Evolutionary conservation across 1,140 invertebrate species (phyloP).

Genomic region (Eciton burchellii): DNA sequence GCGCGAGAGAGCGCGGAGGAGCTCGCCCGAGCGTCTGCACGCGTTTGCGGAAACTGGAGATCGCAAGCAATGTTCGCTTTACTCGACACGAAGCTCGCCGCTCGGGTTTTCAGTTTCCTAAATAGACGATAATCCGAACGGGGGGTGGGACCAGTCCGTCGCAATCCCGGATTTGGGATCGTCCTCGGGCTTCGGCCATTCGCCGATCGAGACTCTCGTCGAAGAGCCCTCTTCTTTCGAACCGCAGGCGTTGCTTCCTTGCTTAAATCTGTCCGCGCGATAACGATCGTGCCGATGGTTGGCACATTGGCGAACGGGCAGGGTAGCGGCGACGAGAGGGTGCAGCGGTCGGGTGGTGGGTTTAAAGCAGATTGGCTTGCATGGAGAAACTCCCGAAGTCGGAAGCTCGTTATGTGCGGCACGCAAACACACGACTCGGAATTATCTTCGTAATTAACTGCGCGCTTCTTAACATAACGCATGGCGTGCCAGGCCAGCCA

Average conservation of each 20-base stretch:
- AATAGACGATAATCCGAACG: neutral
- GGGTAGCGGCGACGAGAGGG: neutral
- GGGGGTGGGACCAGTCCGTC: slow-evolving; percentile 5
- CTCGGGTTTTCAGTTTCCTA: neutral
- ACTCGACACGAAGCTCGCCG: slow-evolving; percentile 25
- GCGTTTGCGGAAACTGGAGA: slow-evolving; percentile 16
- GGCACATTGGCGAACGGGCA: slow-evolving; percentile 45
- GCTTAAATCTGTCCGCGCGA: slow-evolving; percentile 68
- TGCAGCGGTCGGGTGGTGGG: slow-evolving; percentile 53
- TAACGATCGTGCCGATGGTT: slow-evolving; percentile 68
- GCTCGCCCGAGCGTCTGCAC: neutral
- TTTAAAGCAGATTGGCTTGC: slow-evolving; percentile 80
- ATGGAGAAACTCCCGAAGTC: slow-evolving; percentile 79
- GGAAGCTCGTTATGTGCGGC: slow-evolving; percentile 84
- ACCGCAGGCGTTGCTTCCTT: slow-evolving; percentile 61
- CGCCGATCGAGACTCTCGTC: slow-evolving; percentile 9
- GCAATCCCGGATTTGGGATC: neutral
- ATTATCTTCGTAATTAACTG: slow-evolving; percentile 86
- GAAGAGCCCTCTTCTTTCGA: slow-evolving; percentile 39
- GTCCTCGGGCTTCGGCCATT: neutral
- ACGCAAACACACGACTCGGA: slow-evolving; percentile 84
- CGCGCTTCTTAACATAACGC: slow-evolving; percentile 85
- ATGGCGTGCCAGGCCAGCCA: slow-evolving; percentile 84
- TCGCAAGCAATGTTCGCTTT: slow-evolving; percentile 20
- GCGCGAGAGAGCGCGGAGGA: slow-evolving; percentile 14